phyloP scores from a whole-genome alignment of 1,140 invertebrate species.

The Anastrepha obliqua region DNA sequence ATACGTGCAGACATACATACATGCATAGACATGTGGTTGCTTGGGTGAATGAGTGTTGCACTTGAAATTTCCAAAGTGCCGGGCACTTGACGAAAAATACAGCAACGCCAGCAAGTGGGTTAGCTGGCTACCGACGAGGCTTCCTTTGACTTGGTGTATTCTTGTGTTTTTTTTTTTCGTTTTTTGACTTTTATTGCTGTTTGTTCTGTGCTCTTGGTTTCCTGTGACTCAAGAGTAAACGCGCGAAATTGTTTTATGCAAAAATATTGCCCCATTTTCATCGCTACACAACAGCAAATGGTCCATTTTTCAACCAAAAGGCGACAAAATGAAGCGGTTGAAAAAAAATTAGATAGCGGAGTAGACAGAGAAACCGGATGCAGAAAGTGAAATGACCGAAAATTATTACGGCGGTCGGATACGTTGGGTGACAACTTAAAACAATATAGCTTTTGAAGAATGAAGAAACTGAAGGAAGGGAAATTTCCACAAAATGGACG shows the following conservation, averaged over 20 bases:
- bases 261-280: not conserved
- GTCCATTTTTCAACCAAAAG: not conserved
- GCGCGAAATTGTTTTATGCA: not conserved
- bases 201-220: not conserved
- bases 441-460: too few relatives aligned
- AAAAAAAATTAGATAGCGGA: not conserved
- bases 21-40: conserved; percentile 12
- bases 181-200: conserved; percentile 17
- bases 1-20: not conserved
- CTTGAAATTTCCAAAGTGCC: conserved; percentile 41
- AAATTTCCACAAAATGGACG: too few relatives aligned
- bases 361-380: not conserved
- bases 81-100: conserved; percentile 38
- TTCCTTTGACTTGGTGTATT: not conserved
- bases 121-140: not conserved
- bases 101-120: not conserved
- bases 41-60: conserved; percentile 24
- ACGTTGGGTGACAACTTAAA: too few relatives aligned
- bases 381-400: not conserved
- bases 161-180: not conserved
- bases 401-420: not conserved
- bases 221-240: not conserved
- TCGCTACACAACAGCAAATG: not conserved
- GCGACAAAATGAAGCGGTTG: not conserved
- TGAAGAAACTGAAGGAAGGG: too few relatives aligned